phyloP scores from a whole-genome alignment of 1,140 invertebrate genomes.

The Lerema accius region DNA sequence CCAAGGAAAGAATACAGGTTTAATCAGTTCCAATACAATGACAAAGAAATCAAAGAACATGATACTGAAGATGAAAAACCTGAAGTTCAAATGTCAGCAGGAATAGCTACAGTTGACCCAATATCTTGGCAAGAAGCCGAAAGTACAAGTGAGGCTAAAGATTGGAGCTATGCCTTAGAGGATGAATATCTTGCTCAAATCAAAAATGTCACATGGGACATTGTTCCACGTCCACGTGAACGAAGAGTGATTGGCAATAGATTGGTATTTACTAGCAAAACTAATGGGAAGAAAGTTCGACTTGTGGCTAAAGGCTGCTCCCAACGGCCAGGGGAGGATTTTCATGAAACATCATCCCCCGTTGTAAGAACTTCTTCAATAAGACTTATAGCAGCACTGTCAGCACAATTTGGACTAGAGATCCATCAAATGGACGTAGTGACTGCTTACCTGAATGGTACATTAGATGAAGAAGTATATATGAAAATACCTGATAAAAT shows the following conservation, averaged over 20 bases:
- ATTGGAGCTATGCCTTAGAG: slow-evolving; percentile 40
- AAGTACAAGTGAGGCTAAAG: slow-evolving; percentile 20
- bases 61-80: slow-evolving; percentile 26
- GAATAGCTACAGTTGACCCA: slow-evolving; percentile 28
- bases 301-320: slow-evolving; percentile 41
- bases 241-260: slow-evolving; percentile 41
- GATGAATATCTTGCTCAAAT: slow-evolving; percentile 41
- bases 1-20: slow-evolving; percentile 26
- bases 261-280: slow-evolving; percentile 33
- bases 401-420: slow-evolving; percentile 37
- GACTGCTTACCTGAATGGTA: slow-evolving; percentile 41
- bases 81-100: slow-evolving; percentile 12
- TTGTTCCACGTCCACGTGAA: slow-evolving; percentile 42
- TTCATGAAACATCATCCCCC: slow-evolving; percentile 40
- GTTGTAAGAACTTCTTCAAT: slow-evolving; percentile 38
- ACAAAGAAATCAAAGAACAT: not conserved
- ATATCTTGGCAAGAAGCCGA: slow-evolving; percentile 37
- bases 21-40: not conserved
- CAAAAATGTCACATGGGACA: slow-evolving; percentile 42
- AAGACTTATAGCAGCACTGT: slow-evolving; percentile 40
- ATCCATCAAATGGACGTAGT: slow-evolving; percentile 45
- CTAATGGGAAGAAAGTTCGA: slow-evolving; percentile 36
- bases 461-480: slow-evolving; percentile 40
- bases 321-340: slow-evolving; percentile 44
- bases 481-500: slow-evolving; percentile 39